Conservation (phyloP, 1,140 invertebrate genomes). For the Tetramorium parvispinum region DNA sequence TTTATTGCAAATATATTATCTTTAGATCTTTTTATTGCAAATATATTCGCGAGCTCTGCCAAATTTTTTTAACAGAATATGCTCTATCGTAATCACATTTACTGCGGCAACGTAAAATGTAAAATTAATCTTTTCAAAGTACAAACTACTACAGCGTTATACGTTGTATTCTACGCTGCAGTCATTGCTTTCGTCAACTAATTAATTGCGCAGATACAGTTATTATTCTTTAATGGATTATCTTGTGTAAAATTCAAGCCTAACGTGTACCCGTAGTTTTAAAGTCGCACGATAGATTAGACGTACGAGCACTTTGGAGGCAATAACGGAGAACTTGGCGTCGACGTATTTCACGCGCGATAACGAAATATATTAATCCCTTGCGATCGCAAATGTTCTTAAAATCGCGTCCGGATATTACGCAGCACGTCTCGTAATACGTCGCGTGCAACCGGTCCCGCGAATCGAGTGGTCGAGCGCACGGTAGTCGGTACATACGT, state of each 20-base stretch:
- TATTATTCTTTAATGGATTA: neutral
- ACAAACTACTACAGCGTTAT: neutral
- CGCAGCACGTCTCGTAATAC: neutral
- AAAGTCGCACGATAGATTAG: neutral
- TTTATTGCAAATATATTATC: too few species aligned
- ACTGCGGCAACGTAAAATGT: neutral
- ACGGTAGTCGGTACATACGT: too few species aligned
- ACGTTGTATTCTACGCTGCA: too few species aligned
- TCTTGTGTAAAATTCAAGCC: neutral
- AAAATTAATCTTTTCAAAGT: neutral
- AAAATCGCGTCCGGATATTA: conserved; percentile 28
- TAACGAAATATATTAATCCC: conserved; percentile 52
- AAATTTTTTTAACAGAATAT: neutral
- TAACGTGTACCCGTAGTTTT: neutral
- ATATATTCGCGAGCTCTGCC: neutral
- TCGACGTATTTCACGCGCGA: conserved; percentile 22
- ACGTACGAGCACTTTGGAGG: neutral
- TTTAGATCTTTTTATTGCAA: too few species aligned
- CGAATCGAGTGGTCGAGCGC: neutral
- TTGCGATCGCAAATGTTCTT: conserved; percentile 33
- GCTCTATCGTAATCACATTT: neutral
- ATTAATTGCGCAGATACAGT: neutral
- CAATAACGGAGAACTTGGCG: conserved; percentile 11
- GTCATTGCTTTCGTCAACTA: neutral
- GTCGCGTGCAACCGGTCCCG: conserved; percentile 28